Evolutionary conservation across 2,797 vertebrate species (phyloP).

Genomic region (Sebastes trivittatus): DNA sequence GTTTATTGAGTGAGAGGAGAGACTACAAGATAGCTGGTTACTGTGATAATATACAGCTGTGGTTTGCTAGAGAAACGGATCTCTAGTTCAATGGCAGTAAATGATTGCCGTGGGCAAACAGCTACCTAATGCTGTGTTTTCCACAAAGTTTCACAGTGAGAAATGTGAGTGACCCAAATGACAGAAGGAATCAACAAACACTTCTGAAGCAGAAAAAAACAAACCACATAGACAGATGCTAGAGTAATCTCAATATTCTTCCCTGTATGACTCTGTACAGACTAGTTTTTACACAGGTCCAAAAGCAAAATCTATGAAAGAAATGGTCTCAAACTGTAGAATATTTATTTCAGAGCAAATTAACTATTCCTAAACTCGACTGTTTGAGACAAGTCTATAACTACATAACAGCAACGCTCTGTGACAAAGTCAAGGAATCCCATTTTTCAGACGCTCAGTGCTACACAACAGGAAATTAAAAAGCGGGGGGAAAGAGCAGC

Average conservation of each 20-base stretch:
- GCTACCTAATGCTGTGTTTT: background rate
- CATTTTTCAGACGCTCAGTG: constrained; percentile 38
- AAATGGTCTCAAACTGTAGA: too few relatives aligned
- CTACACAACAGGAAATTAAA: constrained; percentile 82
- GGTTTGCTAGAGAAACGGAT: background rate
- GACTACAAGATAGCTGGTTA: background rate
- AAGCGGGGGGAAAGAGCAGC: constrained; percentile 36
- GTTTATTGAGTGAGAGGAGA: background rate
- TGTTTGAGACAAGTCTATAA: constrained; percentile 11
- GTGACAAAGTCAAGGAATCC: constrained; percentile 29
- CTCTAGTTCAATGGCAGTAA: constrained; percentile 10
- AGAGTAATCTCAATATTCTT: background rate
- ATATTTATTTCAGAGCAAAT: too few relatives aligned
- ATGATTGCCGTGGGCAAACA: constrained; percentile 14
- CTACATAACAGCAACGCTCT: constrained; percentile 3
- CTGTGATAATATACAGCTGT: background rate
- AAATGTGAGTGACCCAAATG: background rate
- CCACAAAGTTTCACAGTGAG: background rate
- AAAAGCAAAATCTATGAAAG: too few relatives aligned
- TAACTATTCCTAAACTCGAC: background rate
- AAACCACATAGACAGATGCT: background rate
- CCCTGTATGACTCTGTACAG: background rate
- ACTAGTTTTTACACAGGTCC: too few relatives aligned
- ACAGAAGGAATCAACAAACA: background rate
- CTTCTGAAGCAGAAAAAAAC: background rate